Conservation (phyloP, 64 coral and sea anemone species). For the Pocillopora damicornis region DNA sequence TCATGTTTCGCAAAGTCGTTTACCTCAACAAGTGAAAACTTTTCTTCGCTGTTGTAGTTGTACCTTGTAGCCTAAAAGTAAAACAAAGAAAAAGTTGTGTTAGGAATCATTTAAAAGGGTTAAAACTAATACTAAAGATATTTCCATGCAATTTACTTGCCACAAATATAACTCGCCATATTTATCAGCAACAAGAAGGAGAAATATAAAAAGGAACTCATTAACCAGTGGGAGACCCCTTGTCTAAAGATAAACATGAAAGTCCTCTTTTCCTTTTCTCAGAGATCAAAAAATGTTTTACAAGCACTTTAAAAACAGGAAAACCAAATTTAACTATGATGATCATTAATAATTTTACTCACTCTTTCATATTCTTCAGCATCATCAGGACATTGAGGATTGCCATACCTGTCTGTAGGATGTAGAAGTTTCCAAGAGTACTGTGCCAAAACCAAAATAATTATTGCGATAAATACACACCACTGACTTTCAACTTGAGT, state of each 20-base stretch:
- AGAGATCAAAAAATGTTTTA: neutral
- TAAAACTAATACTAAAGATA: no score
- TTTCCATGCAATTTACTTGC: no score
- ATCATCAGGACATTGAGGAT: conserved; percentile 91
- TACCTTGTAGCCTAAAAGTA: conserved; percentile 90
- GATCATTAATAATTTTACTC: neutral
- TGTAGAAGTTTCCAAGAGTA: conserved; percentile 99
- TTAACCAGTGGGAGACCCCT: no score
- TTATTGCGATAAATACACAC: no score
- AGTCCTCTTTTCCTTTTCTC: no score
- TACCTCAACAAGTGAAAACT: conserved; percentile 96
- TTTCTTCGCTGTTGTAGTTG: conserved; percentile 98
- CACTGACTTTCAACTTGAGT: no score
- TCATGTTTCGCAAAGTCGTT: neutral
- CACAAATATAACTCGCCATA: no score
- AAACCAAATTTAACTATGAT: neutral
- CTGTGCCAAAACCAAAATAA: conserved; percentile 25
- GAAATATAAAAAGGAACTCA: no score
- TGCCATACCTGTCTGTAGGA: conserved; percentile 95
- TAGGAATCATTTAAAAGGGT: neutral
- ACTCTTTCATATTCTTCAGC: conserved; percentile 98
- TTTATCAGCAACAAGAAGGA: no score
- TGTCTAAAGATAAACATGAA: no score
- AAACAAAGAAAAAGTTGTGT: neutral
- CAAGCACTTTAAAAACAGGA: neutral